Evolutionary conservation across 2,113 vertebrate genomes (phyloP).

Genomic region (Indri indri): DNA sequence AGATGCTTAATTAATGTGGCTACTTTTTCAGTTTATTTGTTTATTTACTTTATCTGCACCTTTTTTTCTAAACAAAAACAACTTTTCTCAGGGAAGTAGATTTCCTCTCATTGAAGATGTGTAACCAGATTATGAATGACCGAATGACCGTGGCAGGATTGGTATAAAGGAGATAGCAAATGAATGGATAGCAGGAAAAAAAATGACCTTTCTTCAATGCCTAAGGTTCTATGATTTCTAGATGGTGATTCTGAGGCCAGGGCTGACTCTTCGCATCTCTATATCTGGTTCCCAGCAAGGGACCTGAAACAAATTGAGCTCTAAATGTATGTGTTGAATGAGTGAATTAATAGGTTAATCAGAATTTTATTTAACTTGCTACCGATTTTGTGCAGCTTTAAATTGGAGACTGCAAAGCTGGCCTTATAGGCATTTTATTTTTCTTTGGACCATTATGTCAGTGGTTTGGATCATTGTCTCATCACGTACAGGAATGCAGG

Average conservation of each 20-base stretch:
- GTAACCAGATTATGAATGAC: not conserved
- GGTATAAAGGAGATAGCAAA: not conserved
- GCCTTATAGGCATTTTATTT: not conserved
- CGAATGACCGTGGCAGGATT: not conserved
- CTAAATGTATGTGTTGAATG: not conserved
- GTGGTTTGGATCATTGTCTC: not conserved
- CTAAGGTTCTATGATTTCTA: not conserved
- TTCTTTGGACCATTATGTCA: not conserved
- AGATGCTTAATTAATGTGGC: not conserved
- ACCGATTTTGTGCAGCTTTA: not conserved
- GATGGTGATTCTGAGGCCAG: not conserved
- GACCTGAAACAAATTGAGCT: conserved; percentile 18
- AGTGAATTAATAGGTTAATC: not conserved
- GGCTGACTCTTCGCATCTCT: not conserved
- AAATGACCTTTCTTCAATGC: not conserved
- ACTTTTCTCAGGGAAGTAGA: not conserved
- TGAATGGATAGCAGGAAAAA: not conserved
- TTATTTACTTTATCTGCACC: not conserved
- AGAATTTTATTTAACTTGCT: conserved; percentile 36
- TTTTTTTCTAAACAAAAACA: not conserved
- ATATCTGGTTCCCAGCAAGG: not conserved
- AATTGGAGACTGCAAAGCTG: not conserved
- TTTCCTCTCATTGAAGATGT: not conserved
- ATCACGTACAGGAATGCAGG: not conserved
- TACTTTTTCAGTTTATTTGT: not conserved